A percentile compares a stretch with the other conserved stretches of the same genome.
Conservation (phyloP, 1,140 invertebrate genomes). For the Geopemphigus sp. region DNA sequence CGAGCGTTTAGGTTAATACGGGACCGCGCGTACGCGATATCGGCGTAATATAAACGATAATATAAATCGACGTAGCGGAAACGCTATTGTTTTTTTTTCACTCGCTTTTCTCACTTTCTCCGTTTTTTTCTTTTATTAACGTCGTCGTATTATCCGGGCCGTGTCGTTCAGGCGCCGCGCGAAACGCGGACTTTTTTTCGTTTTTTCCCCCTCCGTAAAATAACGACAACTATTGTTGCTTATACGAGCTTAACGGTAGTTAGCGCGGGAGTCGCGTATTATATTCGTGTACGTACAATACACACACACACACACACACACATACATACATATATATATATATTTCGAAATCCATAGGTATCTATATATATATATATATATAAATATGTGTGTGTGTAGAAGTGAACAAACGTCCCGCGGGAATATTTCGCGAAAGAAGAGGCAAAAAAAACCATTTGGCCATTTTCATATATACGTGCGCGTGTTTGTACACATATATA, state of each 20-base stretch:
- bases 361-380: neutral
- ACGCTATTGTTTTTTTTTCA: too few relatives aligned
- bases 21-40: too few relatives aligned
- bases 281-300: neutral
- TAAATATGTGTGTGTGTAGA: neutral
- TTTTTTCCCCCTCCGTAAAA: neutral
- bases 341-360: too few relatives aligned
- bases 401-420: conserved; percentile 26
- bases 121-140: too few relatives aligned
- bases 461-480: neutral
- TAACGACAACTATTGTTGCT: neutral
- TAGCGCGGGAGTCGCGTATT: neutral
- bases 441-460: neutral
- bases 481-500: too few relatives aligned
- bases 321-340: neutral
- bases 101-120: too few relatives aligned
- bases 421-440: neutral
- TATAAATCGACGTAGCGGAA: too few relatives aligned
- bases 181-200: neutral
- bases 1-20: too few relatives aligned
- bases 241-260: conserved; percentile 2
- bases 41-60: too few relatives aligned
- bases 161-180: too few relatives aligned
- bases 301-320: too few relatives aligned
- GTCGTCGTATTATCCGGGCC: too few relatives aligned